A percentile compares a stretch with the other conserved stretches of the same genome.
Conservation (phyloP, 1,140 invertebrate genomes). For the Agrypnia vestita region DNA sequence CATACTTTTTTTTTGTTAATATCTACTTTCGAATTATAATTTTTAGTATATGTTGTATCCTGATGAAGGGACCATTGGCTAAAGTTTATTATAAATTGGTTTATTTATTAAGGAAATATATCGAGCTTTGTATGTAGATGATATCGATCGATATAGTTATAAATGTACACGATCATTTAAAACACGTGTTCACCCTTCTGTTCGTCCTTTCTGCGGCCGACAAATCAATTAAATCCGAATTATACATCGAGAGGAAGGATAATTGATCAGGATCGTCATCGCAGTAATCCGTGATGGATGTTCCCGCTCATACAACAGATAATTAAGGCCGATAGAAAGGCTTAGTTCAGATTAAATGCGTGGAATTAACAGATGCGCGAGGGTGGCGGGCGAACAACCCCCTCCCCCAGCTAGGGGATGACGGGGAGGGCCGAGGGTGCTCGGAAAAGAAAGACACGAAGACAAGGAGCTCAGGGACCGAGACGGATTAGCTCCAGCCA, state of each 20-base stretch:
- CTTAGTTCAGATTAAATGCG: constrained; percentile 20
- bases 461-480: not conserved
- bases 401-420: not conserved
- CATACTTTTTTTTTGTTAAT: no score
- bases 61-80: no score
- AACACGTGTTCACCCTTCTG: constrained; percentile 2
- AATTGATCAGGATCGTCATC: constrained; percentile 16
- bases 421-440: not conserved
- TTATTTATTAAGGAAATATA: no score
- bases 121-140: no score
- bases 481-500: constrained; percentile 5
- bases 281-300: not conserved
- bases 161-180: no score
- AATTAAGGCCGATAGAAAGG: constrained; percentile 26
- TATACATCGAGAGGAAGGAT: not conserved
- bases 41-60: no score
- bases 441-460: constrained; percentile 4
- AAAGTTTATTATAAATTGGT: no score
- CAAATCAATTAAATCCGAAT: constrained; percentile 10
- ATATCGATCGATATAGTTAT: no score
- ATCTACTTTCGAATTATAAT: no score
- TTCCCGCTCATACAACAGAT: constrained; percentile 6
- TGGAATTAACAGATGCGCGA: constrained; percentile 14
- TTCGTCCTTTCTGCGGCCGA: not conserved
- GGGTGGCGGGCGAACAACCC: not conserved